These are phyloP conservation scores for Mallotus villosus DNA, from an alignment of 2,797 vertebrate species.

Conservation along the genomic window DNA sequence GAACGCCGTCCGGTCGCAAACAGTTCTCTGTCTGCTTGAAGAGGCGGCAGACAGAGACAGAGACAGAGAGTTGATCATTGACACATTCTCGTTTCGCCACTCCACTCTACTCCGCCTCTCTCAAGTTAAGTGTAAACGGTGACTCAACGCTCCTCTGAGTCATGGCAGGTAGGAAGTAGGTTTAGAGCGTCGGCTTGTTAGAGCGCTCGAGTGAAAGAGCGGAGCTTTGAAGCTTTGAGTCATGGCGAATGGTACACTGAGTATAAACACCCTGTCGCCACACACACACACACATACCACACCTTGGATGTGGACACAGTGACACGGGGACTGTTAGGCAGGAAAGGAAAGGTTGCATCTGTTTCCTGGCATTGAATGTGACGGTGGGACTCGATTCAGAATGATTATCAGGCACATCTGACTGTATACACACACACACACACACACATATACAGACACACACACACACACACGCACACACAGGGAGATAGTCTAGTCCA, in stretches of 20 bases:
- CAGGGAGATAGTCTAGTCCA: not conserved
- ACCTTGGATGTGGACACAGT: conserved; percentile 12
- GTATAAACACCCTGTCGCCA: not conserved
- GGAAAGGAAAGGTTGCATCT: conserved; percentile 71
- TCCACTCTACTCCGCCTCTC: conserved; percentile 26
- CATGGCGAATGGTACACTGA: not conserved
- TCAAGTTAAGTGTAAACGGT: conserved; percentile 40
- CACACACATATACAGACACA: too few relatives aligned
- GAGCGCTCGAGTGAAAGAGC: too few relatives aligned
- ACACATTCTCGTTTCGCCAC: conserved; percentile 47
- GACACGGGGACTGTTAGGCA: conserved; percentile 54
- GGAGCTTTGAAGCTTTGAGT: too few relatives aligned
- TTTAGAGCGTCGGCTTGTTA: not conserved
- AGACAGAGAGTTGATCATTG: conserved; percentile 58
- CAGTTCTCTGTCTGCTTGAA: conserved; percentile 19
- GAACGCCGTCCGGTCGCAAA: conserved; percentile 7
- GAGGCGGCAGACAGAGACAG: conserved; percentile 11
- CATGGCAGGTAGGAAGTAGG: not conserved
- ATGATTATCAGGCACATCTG: conserved; percentile 49
- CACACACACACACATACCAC: conserved; percentile 4
- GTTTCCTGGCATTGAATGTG: conserved; percentile 70
- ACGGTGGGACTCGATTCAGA: conserved; percentile 36
- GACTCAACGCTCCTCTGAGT: not conserved
- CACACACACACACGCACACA: too few relatives aligned
- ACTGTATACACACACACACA: not conserved